Percentiles rank a stretch among this genome's conserved stretches.
Evolutionary conservation across 2,888 invertebrate species (phyloP).

Genomic region (Hypena proboscidalis): DNA sequence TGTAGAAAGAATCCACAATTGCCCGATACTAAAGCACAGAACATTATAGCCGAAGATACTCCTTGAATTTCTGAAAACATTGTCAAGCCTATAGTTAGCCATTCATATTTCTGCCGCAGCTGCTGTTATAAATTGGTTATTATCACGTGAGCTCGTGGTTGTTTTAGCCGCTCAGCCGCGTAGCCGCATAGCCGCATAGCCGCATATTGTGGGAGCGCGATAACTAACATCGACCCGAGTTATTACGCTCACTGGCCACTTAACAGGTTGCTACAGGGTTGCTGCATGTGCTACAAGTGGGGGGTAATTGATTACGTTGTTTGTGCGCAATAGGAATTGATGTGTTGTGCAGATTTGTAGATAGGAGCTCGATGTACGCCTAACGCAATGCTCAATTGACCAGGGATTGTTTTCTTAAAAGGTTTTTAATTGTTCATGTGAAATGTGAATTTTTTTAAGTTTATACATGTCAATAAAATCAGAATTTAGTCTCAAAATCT

Average conservation of each 20-base stretch:
- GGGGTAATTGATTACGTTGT: constrained; percentile 8
- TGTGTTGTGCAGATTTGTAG: too few species aligned
- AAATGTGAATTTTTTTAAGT: too few species aligned
- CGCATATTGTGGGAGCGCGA: constrained; percentile 41
- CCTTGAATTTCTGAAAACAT: constrained; percentile 7
- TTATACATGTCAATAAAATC: too few species aligned
- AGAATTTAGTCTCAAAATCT: too few species aligned
- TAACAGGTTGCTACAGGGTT: constrained; percentile 41
- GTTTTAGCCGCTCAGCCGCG: constrained; percentile 30
- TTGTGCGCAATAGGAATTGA: too few species aligned
- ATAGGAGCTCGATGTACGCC: too few species aligned
- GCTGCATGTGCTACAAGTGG: neutral
- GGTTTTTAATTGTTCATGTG: too few species aligned
- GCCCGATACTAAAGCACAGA: neutral
- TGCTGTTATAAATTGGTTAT: constrained; percentile 44
- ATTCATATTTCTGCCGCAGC: constrained; percentile 31
- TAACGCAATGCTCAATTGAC: too few species aligned
- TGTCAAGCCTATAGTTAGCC: constrained; percentile 7
- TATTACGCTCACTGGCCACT: constrained; percentile 54
- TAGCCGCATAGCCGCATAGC: too few species aligned
- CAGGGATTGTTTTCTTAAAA: too few species aligned
- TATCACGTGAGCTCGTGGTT: constrained; percentile 45
- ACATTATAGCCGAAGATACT: neutral
- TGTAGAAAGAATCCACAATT: too few species aligned
- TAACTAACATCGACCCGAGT: constrained; percentile 61